Evolutionary conservation across 2,113 vertebrate species (phyloP), one percentile per base, ranked within the genome.

Genomic region (Ctenodactylus gundi): DNA sequence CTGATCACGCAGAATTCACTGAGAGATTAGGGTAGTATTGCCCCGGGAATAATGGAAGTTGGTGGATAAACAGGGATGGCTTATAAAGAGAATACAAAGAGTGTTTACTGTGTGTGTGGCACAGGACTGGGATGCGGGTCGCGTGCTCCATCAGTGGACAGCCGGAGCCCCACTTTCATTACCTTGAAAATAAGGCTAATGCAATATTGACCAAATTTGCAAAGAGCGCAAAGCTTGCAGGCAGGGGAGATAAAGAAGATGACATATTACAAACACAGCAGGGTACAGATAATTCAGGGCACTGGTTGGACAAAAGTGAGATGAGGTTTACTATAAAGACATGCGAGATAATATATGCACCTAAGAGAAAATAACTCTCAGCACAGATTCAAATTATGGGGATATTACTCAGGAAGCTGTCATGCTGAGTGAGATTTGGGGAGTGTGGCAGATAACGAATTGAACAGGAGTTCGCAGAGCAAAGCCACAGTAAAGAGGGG

Each of bases 131-230:
- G 82, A 88, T 64, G 39, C 29, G 57, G 49, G 86, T 90, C 76
- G 83, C 25, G 39, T 29, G 51, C 8, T 39, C 76, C 78, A 7
- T 49, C 44, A 73, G 36, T 12, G 34, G 41, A 53, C 78, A 39
- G 55, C 14, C 91, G 44, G 64, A 53, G 57, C 88, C 89, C 62
- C 64, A 76, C 23, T 85, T 95, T 95, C 67, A 95, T 96, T 64
- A 67, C 94, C 95, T 97, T 95, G 96, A 97, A 97, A 97, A 94
- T 90, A 90, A 98, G 97, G 96, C 97, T 98, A 97, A 97, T 96
- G 97, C 36, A 91, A 88, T 98, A 97, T 95, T 97, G 97, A 98
- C 97, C 96, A 97, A 90, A 97, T 97, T 96, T 97, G 95, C 96
- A 97, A 97, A 97, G 92, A 93, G 87, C 90, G 97, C 83, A 96